phyloP scores from a whole-genome alignment of 2,113 vertebrate genomes.

The Catharus minimus region DNA sequence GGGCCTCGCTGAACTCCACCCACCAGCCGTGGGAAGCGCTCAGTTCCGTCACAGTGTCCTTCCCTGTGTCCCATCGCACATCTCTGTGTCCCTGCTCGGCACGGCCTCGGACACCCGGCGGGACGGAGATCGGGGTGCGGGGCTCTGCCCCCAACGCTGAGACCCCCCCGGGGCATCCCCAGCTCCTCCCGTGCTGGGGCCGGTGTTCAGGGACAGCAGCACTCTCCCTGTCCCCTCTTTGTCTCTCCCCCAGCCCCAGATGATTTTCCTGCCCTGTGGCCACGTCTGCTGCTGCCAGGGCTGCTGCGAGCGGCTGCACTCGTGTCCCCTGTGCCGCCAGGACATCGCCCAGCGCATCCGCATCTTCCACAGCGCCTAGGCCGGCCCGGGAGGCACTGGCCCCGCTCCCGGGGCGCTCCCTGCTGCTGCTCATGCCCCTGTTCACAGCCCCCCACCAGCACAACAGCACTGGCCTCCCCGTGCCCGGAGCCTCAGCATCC shows the following conservation, averaged over 20 bases:
- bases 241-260: conserved; percentile 78
- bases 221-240: neutral
- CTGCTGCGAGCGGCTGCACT: conserved; percentile 81
- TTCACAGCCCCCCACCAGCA: neutral
- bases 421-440: neutral
- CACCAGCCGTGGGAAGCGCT: accelerated
- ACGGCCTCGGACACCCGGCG: neutral
- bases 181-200: neutral
- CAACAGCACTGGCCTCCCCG: neutral
- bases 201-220: accelerated
- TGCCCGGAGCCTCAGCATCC: neutral
- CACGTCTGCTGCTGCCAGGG: conserved; percentile 92
- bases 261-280: conserved; percentile 91
- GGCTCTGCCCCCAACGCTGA: neutral
- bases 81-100: neutral
- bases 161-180: no score
- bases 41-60: accelerated
- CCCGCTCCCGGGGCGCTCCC: accelerated
- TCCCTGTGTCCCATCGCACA: no score
- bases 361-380: conserved; percentile 79
- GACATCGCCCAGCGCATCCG: conserved; percentile 82
- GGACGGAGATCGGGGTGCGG: accelerated
- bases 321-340: conserved; percentile 89
- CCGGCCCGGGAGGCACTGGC: neutral
- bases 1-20: neutral